Conservation (phyloP, 2,113 vertebrate species). For the Cheirogaleus medius region DNA sequence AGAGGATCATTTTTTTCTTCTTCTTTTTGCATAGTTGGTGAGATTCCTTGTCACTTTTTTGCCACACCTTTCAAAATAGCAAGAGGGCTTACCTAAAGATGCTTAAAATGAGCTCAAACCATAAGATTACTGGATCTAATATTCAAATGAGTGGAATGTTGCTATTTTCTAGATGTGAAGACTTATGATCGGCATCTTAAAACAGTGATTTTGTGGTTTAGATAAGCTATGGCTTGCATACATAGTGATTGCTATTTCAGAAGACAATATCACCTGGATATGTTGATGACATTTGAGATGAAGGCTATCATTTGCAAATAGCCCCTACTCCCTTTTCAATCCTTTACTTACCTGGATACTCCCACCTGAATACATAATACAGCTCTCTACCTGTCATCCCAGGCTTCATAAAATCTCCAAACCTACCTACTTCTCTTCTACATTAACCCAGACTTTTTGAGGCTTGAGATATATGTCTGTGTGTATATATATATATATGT, state of each 20-base stretch:
- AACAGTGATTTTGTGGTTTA: background rate
- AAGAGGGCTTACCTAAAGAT: background rate
- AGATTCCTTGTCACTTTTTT: background rate
- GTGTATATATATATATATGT: too few species aligned
- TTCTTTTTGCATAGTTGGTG: background rate
- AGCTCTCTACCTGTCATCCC: background rate
- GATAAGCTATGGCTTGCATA: background rate
- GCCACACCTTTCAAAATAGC: background rate
- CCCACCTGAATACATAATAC: background rate
- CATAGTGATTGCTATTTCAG: background rate
- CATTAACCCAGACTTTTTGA: background rate
- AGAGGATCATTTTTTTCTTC: background rate
- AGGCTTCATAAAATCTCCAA: background rate
- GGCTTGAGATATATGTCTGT: background rate
- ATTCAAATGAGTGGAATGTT: background rate
- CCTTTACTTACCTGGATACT: background rate
- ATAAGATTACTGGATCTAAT: background rate
- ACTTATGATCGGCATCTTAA: background rate
- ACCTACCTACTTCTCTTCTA: background rate
- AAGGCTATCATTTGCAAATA: background rate
- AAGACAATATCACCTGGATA: background rate
- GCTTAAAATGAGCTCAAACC: background rate
- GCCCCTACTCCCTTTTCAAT: background rate
- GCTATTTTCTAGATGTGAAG: background rate
- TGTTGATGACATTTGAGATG: background rate